Percentiles rank a stretch among this genome's conserved stretches.
Conservation (phyloP, 2,797 vertebrate species). For the Syndactyla subalaris region DNA sequence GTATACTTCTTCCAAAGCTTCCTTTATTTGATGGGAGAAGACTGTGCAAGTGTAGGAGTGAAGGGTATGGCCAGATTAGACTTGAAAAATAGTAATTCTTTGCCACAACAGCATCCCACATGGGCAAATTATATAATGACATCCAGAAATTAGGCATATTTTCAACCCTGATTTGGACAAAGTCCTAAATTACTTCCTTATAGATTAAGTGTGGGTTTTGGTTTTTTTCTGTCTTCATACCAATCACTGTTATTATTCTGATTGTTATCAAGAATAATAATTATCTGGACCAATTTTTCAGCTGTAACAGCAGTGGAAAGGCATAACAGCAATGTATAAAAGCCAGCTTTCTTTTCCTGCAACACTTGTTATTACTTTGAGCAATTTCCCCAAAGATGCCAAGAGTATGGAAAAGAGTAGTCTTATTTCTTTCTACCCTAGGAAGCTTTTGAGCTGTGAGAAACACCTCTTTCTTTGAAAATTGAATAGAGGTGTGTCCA, state of each 20-base stretch:
- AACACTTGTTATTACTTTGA: background rate
- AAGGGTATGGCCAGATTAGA: fast-evolving
- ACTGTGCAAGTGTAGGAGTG: background rate
- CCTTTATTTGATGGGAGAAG: background rate
- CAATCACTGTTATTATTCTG: background rate
- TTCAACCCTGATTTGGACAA: background rate
- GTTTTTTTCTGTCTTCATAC: background rate
- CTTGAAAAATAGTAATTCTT: background rate
- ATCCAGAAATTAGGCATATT: background rate
- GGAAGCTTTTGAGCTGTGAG: background rate
- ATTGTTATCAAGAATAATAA: background rate
- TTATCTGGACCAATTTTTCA: background rate
- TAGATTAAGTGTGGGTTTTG: background rate
- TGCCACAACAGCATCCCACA: background rate
- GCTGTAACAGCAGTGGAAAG: background rate
- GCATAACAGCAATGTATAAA: background rate
- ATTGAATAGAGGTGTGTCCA: background rate
- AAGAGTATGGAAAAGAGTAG: background rate
- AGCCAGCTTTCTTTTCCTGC: background rate
- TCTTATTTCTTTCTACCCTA: background rate
- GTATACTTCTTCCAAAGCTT: background rate
- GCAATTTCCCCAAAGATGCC: background rate
- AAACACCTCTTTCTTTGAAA: background rate
- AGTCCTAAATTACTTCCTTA: background rate
- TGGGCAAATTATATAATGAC: background rate